Evolutionary conservation across 2,113 vertebrate species (phyloP).

Genomic region (Grammomys dolichurus): DNA sequence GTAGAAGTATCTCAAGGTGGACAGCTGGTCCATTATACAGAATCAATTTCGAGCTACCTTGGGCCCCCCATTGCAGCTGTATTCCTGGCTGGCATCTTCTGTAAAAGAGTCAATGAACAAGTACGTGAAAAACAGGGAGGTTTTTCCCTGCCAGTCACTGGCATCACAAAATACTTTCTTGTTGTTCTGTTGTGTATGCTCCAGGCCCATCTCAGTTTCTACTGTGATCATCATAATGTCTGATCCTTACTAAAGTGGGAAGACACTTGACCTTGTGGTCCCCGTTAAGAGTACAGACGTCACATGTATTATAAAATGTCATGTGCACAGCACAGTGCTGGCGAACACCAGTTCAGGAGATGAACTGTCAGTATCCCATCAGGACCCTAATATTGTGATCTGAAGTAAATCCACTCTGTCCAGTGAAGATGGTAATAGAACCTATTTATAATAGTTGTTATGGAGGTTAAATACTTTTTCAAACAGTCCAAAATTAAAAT

Average conservation of each 20-base stretch:
- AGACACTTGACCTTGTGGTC: neutral
- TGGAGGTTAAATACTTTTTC: neutral
- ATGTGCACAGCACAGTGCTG: neutral
- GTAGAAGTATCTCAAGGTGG: slow-evolving; percentile 90
- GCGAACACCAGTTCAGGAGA: neutral
- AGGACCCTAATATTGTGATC: neutral
- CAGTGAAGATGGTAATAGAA: neutral
- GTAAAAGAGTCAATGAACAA: slow-evolving; percentile 91
- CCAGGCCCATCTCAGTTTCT: neutral
- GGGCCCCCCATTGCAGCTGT: slow-evolving; percentile 92
- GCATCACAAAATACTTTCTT: neutral
- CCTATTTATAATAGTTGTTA: neutral
- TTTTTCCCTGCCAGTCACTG: neutral
- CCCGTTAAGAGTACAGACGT: neutral
- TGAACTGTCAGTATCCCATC: neutral
- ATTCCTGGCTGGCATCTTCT: slow-evolving; percentile 91
- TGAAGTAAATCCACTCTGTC: slow-evolving; percentile 23
- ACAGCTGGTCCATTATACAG: slow-evolving; percentile 92
- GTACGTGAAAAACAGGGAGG: slow-evolving; percentile 79
- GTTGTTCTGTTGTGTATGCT: neutral
- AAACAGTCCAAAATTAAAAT: neutral
- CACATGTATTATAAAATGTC: neutral
- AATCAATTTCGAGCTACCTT: slow-evolving; percentile 92
- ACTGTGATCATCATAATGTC: neutral
- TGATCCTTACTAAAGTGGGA: neutral